These are phyloP conservation scores for Loripinus fragilis DNA, from an alignment of 2,888 invertebrate genomes.

Conservation along the genomic window DNA sequence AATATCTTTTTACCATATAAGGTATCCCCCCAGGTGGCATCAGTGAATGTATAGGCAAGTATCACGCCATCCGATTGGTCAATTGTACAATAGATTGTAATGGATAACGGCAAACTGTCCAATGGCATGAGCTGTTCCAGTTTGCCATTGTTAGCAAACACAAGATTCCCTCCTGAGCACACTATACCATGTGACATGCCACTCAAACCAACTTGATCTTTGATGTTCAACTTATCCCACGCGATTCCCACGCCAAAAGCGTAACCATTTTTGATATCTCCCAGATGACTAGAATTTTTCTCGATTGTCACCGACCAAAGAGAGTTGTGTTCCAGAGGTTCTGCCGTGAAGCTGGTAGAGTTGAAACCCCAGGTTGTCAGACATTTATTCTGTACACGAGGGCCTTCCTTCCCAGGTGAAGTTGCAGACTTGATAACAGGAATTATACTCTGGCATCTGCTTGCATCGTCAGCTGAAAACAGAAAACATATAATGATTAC, in stretches of 20 bases:
- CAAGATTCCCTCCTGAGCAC: constrained; percentile 73
- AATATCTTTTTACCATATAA: constrained; percentile 74
- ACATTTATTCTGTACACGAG: constrained; percentile 75
- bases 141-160: constrained; percentile 71
- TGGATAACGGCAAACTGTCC: constrained; percentile 74
- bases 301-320: constrained; percentile 79
- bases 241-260: constrained; percentile 81
- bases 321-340: constrained; percentile 65
- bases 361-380: constrained; percentile 81
- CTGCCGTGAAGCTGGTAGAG: constrained; percentile 80
- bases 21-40: constrained; percentile 71
- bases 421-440: constrained; percentile 73
- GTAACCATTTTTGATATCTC: constrained; percentile 75
- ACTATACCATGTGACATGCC: constrained; percentile 74
- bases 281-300: constrained; percentile 76
- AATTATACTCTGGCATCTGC: constrained; percentile 66
- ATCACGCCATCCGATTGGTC: constrained; percentile 71
- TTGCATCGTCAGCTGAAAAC: constrained; percentile 64
- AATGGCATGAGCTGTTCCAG: constrained; percentile 73
- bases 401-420: constrained; percentile 66
- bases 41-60: constrained; percentile 74
- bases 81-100: constrained; percentile 72
- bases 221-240: constrained; percentile 69
- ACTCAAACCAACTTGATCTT: constrained; percentile 79
- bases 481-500: neutral